These are phyloP conservation scores for Conger conger DNA, from an alignment of 2,113 vertebrate species.

Conservation along the genomic window DNA sequence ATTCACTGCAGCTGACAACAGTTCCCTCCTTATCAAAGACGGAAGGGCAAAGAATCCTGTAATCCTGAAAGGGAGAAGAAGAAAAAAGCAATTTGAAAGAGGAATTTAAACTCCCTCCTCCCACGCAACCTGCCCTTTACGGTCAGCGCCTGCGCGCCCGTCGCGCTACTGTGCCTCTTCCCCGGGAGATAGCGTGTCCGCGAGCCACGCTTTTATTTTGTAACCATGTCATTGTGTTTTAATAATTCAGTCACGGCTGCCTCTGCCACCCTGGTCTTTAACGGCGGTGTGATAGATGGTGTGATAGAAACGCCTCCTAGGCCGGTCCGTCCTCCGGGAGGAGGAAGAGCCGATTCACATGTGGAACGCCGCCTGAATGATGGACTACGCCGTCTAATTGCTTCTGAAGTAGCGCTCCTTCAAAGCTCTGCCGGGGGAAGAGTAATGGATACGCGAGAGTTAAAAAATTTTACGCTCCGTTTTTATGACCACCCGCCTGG, in stretches of 20 bases:
- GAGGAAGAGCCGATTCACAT: neutral
- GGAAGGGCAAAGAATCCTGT: neutral
- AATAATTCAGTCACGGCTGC: conserved; percentile 22
- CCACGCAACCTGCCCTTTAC: conserved; percentile 13
- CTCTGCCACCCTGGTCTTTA: neutral
- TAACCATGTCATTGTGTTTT: conserved; percentile 25
- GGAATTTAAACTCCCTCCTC: neutral
- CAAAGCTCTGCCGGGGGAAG: neutral
- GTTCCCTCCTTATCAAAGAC: neutral
- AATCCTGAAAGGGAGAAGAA: neutral
- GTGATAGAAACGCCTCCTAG: neutral
- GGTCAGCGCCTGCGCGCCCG: conserved; percentile 2
- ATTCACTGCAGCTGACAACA: neutral
- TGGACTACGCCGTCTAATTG: conserved; percentile 1
- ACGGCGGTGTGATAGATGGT: neutral
- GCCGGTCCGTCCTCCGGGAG: neutral
- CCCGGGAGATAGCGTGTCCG: neutral
- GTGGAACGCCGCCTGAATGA: neutral
- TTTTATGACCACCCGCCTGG: neutral
- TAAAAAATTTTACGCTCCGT: neutral
- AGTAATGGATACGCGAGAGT: neutral
- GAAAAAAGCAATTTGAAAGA: neutral
- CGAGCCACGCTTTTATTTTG: neutral
- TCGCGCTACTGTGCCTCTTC: neutral
- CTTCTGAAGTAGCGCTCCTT: neutral